Evolutionary conservation across 2,888 invertebrate species (phyloP), one percentile per base, ranked within the genome.

Genomic region (Argyresthia goedartella): DNA sequence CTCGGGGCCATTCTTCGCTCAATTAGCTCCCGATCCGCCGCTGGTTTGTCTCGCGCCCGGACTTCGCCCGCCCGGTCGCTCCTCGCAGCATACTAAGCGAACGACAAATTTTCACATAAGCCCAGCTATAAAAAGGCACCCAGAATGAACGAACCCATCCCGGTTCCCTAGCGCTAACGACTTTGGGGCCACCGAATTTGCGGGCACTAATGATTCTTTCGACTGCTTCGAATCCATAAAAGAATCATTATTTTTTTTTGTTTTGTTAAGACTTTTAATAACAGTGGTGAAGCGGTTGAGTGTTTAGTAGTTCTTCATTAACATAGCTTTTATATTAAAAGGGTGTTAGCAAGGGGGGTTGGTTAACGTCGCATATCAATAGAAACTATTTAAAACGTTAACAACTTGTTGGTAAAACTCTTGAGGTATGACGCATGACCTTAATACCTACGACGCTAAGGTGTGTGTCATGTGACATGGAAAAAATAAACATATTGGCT

Each of bases 21-120:
- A 85, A 85, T 85, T 85, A 85, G 76, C 68, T 66, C 59, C 62
- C 73, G 69, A 77, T 80, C 76, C 76, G 59, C 54, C 60, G 70
- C 69, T 65, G 25, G 25, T 25, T 25, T 25, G 25, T 25, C 25
- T 25, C 25, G 25, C 25, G 25, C 25, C 25, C 25, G 25, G 25
- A 25, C 72, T 73, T 73, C 71, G 73, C 71, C 72, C 72, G 25
- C 25, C 25, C 25, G 25, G 6, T 25, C 25, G 25, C 25, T 25
- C 25, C 25, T 25, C 25, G 6, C 25, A 25, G 25, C 25, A 25
- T 85, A 82, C 81, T 62, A 81, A 84, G 80, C 76, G 74, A 69
- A 69, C 64, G 67, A 63, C 75, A 76, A 78, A 79, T 81, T 81
- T 80, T 78, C 74, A 72, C 66, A 62, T 74, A 80, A 81, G 73